Evolutionary conservation across 2,888 invertebrate genomes (phyloP), one percentile per base, ranked within the genome.

Genomic region (Meloe dianella): DNA sequence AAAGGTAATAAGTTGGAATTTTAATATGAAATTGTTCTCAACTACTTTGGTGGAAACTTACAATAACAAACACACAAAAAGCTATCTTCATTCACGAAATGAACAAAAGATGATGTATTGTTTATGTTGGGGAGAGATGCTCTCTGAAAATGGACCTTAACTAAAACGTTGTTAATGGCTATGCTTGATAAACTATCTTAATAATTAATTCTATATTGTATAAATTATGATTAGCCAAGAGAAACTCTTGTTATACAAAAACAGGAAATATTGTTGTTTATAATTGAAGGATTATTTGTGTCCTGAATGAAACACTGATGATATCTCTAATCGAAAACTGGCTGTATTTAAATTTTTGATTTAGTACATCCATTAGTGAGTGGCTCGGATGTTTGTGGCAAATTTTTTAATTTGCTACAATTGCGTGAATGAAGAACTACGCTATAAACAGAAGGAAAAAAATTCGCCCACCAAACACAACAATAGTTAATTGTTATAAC

Each of bases 51-150:
- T 54, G 4, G 5, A 51, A 51, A 2, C 7, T 54, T 12, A 54
- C 22, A 54, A 54, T 54, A 54, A 54, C 54, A 22, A 2, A 24
- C 20, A 47, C 1, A 47, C 54, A 54, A 54, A 54, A 54, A 22
- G 54, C 54, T 24, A 24, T 54, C 54, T 24, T 47, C 47, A 47
- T 47, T 41, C 38, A 41, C 12, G 12, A 12, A 35, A 5, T 35
- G 54, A 54, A 54, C 54, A 54, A 54, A 54, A 54, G 54, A 24
- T 54, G 54, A 54, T 54, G 54, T 54, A 22, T 54, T 54, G 54
- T 54, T 24, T 24, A 22, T 24, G 54, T 24, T 24, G 14, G 22
- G 22, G 12, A 54, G 12, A 54, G 54, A 54, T 54, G 54, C 6
- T 54, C 6, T 54, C 10, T 24, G 12, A 54, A 24, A 54, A 54